Base-by-base conservation (phyloP, 1,140 invertebrate genomes). In the Babylonia areolata region DNA sequence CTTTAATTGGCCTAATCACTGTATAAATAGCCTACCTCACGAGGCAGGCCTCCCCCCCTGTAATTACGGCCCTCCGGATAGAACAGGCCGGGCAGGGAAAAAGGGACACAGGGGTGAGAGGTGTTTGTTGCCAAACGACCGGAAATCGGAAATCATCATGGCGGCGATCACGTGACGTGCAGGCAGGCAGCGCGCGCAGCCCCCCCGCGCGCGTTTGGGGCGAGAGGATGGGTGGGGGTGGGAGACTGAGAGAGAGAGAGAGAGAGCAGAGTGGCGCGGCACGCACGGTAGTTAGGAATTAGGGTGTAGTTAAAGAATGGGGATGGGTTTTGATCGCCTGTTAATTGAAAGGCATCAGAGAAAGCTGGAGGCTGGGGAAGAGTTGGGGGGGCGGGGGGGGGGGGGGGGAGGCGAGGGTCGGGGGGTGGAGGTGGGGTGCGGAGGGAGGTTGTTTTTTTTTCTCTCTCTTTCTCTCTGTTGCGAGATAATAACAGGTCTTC, bases 81-180 rank as follows among this genome's bases (percentile, higher is more conserved):
- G 75, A 40, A 77, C n/a, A n/a, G 40, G 75, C 35, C 33, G 1
- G 58, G 58, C 58, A 64, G 58, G 28, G 58, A 64, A 64, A n/a
- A 64, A 23, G 58, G 28, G 58, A 64, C 58, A 23, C 28, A 35
- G 11, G 75, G 75, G 75, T 77, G 75, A 77, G 75, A 77, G 75
- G 75, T 77, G 75, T 77, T 77, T 77, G 75, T 37, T 77, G 75
- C 75, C 75, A 77, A 77, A 77, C 75, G 75, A 77, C 75, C 75
- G 75, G 75, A 77, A 77, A 40, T 77, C 35, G 75, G 75, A 77
- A 77, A 77, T 77, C 75, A 77, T 77, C 75, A 77, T 77, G 75
- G 75, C 75, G 75, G 75, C 75, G 75, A 37, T 77, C 75, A 77
- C 75, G 75, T 77, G 75, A 77, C 35, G 58, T 64, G 15, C 58